Conservation (phyloP, 2,113 vertebrate genomes). For the Equus quagga region DNA sequence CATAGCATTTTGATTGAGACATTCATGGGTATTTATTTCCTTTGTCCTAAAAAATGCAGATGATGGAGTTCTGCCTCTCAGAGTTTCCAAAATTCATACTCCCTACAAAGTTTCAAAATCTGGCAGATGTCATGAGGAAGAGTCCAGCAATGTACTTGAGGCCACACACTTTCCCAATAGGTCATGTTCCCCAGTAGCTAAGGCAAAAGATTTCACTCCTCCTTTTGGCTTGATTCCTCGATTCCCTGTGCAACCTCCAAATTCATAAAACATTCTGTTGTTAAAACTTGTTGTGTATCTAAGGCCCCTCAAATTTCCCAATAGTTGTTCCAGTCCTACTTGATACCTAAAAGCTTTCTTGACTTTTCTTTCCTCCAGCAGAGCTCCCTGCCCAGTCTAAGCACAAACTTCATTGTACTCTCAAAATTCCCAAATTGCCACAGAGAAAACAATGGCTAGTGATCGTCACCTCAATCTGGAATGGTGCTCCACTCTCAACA, state of each 20-base stretch:
- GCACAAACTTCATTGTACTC: background rate
- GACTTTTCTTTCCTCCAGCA: background rate
- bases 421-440: background rate
- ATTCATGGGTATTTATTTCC: background rate
- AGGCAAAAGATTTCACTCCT: background rate
- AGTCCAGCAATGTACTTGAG: background rate
- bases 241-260: background rate
- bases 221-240: background rate
- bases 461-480: background rate
- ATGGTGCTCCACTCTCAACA: background rate
- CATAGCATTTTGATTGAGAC: background rate
- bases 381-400: background rate
- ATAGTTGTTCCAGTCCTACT: background rate
- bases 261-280: background rate
- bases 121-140: background rate
- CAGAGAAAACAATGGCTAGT: background rate
- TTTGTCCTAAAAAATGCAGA: background rate
- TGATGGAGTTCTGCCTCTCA: background rate
- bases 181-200: background rate
- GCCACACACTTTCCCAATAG: background rate
- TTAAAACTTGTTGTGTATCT: background rate
- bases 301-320: background rate
- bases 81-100: background rate
- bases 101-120: constrained; percentile 5
- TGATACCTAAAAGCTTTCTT: background rate